phyloP scores from a whole-genome alignment of 2,888 invertebrate genomes.

The Zaprionus lineosus region DNA sequence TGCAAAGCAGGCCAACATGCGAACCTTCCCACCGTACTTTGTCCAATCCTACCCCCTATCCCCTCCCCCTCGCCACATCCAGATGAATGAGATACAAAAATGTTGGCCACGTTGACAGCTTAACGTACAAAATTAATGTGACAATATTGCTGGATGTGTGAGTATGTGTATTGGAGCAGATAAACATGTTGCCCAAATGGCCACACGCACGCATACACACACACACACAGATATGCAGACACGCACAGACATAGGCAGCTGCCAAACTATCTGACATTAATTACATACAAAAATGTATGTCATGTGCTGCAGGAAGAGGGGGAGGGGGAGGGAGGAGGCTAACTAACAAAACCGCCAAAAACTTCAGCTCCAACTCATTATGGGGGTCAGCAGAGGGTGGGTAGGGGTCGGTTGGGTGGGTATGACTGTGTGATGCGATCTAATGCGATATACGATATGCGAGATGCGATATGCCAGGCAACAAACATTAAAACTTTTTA shows the following conservation, averaged over 20 bases:
- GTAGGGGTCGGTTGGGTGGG: constrained; percentile 47
- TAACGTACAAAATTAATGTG: constrained; percentile 76
- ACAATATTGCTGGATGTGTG: constrained; percentile 62
- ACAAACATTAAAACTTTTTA: constrained; percentile 74
- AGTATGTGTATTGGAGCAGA: constrained; percentile 54
- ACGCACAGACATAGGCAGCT: constrained; percentile 35
- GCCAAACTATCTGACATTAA: constrained; percentile 59
- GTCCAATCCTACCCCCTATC: too few relatives aligned
- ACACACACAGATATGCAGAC: not conserved
- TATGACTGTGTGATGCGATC: constrained; percentile 66
- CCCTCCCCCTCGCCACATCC: constrained; percentile 21
- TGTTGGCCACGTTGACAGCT: constrained; percentile 73
- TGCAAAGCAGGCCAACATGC: constrained; percentile 14
- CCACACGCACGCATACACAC: constrained; percentile 16
- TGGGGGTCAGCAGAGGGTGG: constrained; percentile 31
- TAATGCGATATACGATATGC: constrained; percentile 49
- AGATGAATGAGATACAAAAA: constrained; percentile 58
- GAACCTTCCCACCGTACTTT: too few relatives aligned
- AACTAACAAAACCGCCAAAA: constrained; percentile 24
- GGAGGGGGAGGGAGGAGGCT: too few relatives aligned
- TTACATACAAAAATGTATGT: constrained; percentile 46
- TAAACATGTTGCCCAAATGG: constrained; percentile 73
- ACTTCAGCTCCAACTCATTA: constrained; percentile 69
- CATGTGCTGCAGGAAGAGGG: constrained; percentile 8
- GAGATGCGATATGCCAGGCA: constrained; percentile 54